Evolutionary conservation across 2,888 invertebrate genomes (phyloP).

Genomic region (Liopterus haemorrhoidalis): DNA sequence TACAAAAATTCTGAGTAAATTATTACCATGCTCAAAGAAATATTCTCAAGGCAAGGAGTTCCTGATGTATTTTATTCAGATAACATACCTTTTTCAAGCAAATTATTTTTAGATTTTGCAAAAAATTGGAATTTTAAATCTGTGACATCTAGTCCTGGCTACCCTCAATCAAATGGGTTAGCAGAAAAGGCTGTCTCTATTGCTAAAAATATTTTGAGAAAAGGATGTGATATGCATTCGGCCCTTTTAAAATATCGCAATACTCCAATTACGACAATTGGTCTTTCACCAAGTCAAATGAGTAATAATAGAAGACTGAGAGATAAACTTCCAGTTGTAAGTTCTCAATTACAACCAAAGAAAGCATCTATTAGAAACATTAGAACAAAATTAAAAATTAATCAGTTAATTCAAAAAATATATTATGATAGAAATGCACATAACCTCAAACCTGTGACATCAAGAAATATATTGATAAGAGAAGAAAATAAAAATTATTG

Average conservation of each 20-base stretch:
- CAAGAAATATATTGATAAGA: too few relatives aligned
- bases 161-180: conserved; percentile 22
- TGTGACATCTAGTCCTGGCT: conserved; percentile 17
- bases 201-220: conserved; percentile 17
- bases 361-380: too few relatives aligned
- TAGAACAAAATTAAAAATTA: too few relatives aligned
- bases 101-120: conserved; percentile 17
- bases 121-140: conserved; percentile 20
- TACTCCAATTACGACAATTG: conserved; percentile 26
- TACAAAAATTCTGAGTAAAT: conserved; percentile 8
- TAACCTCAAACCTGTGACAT: too few relatives aligned
- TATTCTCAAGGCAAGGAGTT: conserved; percentile 24
- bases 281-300: conserved; percentile 28
- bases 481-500: too few relatives aligned
- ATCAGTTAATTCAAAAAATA: too few relatives aligned
- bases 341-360: conserved; percentile 5
- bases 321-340: conserved; percentile 26
- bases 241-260: too few relatives aligned
- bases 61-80: conserved; percentile 24
- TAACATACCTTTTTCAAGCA: conserved; percentile 22
- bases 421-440: too few relatives aligned
- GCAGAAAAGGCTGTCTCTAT: conserved; percentile 20
- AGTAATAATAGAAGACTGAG: conserved; percentile 24
- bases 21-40: conserved; percentile 17
- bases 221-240: conserved; percentile 25